Evolutionary conservation across 2,797 vertebrate species (phyloP).

Genomic region (Intellagama lesueurii): DNA sequence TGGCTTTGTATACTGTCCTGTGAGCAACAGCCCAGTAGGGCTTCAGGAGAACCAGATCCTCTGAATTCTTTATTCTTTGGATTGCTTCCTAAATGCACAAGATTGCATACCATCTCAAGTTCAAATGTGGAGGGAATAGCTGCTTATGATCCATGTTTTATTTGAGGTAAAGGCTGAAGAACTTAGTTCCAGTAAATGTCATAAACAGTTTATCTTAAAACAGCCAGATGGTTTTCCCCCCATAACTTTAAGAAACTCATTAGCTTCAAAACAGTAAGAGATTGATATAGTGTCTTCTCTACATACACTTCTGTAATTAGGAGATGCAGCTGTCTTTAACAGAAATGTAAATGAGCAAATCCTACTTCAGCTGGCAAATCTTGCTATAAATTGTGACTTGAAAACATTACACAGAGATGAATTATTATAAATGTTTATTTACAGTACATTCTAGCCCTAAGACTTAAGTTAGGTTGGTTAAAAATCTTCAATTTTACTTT

Average conservation of each 20-base stretch:
- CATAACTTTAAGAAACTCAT: constrained; percentile 61
- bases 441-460: not conserved
- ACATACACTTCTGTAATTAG: constrained; percentile 27
- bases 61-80: not conserved
- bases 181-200: constrained; percentile 51
- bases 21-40: not conserved
- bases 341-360: constrained; percentile 50
- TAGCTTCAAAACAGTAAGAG: constrained; percentile 35
- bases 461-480: not conserved
- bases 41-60: not conserved
- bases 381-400: not conserved
- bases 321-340: constrained; percentile 37
- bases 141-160: constrained; percentile 41
- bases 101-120: constrained; percentile 21
- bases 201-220: constrained; percentile 67
- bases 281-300: constrained; percentile 42
- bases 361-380: constrained; percentile 24
- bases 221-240: constrained; percentile 66
- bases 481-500: not conserved
- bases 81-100: constrained; percentile 11
- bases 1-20: not conserved
- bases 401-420: constrained; percentile 2
- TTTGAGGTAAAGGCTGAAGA: constrained; percentile 44
- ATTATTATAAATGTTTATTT: not conserved
- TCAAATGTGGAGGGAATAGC: not conserved